Conservation (phyloP, 1,140 invertebrate genomes). For the Hydropsyche tenuis region DNA sequence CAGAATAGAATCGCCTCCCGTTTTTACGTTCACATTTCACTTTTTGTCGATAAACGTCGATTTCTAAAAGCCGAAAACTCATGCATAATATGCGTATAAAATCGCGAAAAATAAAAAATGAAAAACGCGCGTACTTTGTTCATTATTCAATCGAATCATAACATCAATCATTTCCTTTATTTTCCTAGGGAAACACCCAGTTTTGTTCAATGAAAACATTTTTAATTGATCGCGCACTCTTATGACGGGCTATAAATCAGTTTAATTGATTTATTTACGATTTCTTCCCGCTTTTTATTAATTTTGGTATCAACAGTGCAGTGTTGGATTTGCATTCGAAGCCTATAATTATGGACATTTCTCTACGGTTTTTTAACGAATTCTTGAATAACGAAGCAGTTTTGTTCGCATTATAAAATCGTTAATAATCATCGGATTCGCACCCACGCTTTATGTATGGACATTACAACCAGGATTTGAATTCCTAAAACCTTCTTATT, state of each 20-base stretch:
- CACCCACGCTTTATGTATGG: too few relatives aligned
- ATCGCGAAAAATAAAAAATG: background rate
- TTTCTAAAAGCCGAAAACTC: too few relatives aligned
- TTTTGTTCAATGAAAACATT: background rate
- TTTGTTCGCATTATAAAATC: too few relatives aligned
- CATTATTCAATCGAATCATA: background rate
- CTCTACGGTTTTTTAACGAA: background rate
- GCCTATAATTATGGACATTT: constrained; percentile 1
- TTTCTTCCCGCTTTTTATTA: background rate
- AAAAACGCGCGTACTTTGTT: background rate
- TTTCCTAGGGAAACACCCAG: background rate
- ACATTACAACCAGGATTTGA: background rate
- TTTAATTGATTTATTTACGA: constrained; percentile 1
- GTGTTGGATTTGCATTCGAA: background rate
- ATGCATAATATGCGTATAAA: too few relatives aligned
- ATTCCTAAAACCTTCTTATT: constrained; percentile 2
- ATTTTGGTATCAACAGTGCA: background rate
- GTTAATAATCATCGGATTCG: too few relatives aligned
- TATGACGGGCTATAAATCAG: background rate
- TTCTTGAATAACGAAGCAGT: background rate
- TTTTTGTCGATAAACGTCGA: background rate
- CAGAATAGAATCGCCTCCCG: too few relatives aligned
- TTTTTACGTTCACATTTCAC: constrained; percentile 2
- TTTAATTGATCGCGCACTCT: background rate
- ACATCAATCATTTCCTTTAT: constrained; percentile 12